Evolutionary conservation across 1,140 invertebrate species (phyloP).

Genomic region (Melipona quadrifasciata): DNA sequence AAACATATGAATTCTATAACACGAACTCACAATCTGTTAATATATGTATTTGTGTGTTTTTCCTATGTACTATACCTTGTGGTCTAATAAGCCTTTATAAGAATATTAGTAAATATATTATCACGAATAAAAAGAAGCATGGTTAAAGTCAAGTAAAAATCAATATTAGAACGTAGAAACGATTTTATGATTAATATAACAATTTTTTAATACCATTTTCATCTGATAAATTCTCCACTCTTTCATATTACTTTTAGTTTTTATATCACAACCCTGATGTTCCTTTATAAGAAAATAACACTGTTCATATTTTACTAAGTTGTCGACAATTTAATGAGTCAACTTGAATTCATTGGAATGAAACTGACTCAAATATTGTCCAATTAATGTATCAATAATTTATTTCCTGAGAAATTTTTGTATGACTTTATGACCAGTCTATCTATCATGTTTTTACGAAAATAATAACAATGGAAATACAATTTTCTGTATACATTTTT

Average conservation of each 20-base stretch:
- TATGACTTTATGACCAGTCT: conserved; percentile 43
- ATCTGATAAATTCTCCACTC: conserved; percentile 29
- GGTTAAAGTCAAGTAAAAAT: neutral
- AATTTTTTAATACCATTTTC: conserved; percentile 9
- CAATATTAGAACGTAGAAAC: conserved; percentile 27
- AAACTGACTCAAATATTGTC: conserved; percentile 15
- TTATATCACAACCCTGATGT: conserved; percentile 67
- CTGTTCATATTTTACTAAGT: conserved; percentile 41
- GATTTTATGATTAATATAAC: conserved; percentile 15
- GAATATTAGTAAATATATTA: conserved; percentile 33
- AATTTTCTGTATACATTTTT: conserved; percentile 37
- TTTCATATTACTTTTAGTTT: conserved; percentile 49
- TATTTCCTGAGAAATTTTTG: conserved; percentile 32
- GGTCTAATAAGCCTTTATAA: conserved; percentile 53
- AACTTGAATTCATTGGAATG: conserved; percentile 10
- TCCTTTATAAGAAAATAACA: conserved; percentile 70
- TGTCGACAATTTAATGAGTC: conserved; percentile 25
- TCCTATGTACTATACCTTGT: conserved; percentile 36
- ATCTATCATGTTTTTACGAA: conserved; percentile 42
- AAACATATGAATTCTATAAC: conserved; percentile 34
- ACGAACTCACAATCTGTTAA: conserved; percentile 43
- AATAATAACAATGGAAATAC: conserved; percentile 22
- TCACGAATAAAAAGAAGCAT: conserved; percentile 7
- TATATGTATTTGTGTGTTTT: conserved; percentile 22
- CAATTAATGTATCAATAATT: conserved; percentile 5